Percentiles rank a stretch among this genome's conserved stretches.
Conservation (phyloP, 2,888 invertebrate species). For the Nomada lathburiana region DNA sequence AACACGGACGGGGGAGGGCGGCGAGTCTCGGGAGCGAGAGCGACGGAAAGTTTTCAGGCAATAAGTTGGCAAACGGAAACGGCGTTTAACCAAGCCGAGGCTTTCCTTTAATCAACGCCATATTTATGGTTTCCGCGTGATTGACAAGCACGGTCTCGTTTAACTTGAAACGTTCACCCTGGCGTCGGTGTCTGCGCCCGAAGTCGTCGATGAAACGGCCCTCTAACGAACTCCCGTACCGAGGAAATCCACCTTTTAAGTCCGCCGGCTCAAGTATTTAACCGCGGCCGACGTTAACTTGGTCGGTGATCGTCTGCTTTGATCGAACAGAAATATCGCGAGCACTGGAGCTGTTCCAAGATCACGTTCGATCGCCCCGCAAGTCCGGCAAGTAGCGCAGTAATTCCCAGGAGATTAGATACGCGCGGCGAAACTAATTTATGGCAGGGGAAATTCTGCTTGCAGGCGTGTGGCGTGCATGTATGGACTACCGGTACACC, state of each 20-base stretch:
- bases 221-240: constrained; percentile 40
- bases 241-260: constrained; percentile 64
- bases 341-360: constrained; percentile 49
- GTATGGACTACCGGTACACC: not conserved
- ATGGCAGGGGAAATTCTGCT: constrained; percentile 63
- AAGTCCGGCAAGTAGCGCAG: constrained; percentile 66
- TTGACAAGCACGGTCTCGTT: constrained; percentile 39
- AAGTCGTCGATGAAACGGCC: constrained; percentile 21
- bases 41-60: constrained; percentile 8
- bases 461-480: constrained; percentile 25
- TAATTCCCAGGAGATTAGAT: constrained; percentile 67
- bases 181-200: constrained; percentile 26
- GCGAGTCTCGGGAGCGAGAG: not conserved
- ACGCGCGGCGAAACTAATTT: constrained; percentile 66
- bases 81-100: not conserved
- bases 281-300: constrained; percentile 57
- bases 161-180: constrained; percentile 33
- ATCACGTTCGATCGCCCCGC: constrained; percentile 68
- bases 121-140: constrained; percentile 54
- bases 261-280: constrained; percentile 67
- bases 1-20: not conserved
- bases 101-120: constrained; percentile 46
- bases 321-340: constrained; percentile 63
- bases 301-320: constrained; percentile 56
- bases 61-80: constrained; percentile 12